Evolutionary conservation across 1,140 invertebrate species (phyloP).

Genomic region (Drosophila ironensis): DNA sequence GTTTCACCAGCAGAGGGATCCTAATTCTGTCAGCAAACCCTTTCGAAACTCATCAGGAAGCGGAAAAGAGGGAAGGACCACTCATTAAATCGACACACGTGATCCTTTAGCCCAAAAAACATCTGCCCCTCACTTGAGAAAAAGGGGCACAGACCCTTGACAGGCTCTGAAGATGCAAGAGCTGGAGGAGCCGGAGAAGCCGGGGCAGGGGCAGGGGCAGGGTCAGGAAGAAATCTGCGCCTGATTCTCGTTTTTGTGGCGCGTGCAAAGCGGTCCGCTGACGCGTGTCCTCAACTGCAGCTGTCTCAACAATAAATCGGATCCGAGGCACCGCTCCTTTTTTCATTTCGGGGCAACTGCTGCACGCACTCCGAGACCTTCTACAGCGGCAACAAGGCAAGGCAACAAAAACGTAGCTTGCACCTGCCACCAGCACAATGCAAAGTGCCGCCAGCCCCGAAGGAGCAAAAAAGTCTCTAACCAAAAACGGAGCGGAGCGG

Average conservation of each 20-base stretch:
- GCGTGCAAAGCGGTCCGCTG: slow-evolving; percentile 44
- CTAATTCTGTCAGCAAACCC: neutral
- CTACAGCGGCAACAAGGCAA: neutral
- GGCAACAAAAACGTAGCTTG: slow-evolving; percentile 3
- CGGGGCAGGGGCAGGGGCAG: neutral
- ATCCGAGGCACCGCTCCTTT: slow-evolving; percentile 30
- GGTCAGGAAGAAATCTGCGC: slow-evolving; percentile 50
- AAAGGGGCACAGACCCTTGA: neutral
- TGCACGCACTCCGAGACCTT: too few species aligned
- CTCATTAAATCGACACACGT: slow-evolving; percentile 51
- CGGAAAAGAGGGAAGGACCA: slow-evolving; percentile 18
- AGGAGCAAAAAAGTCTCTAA: neutral
- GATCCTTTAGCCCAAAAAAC: slow-evolving; percentile 51
- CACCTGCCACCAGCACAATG: slow-evolving; percentile 34
- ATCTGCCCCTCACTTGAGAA: slow-evolving; percentile 49
- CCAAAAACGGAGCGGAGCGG: slow-evolving; percentile 3
- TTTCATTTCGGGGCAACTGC: slow-evolving; percentile 4
- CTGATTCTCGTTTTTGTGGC: slow-evolving; percentile 14
- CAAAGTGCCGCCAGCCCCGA: slow-evolving; percentile 7
- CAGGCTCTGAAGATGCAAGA: neutral
- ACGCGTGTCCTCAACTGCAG: slow-evolving; percentile 60
- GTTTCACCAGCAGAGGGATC: too few species aligned
- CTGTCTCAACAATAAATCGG: slow-evolving; percentile 54
- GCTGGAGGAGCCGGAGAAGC: too few species aligned
- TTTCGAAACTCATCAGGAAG: slow-evolving; percentile 7